Percentiles rank a stretch among this genome's conserved stretches.
These are phyloP conservation scores for Aplidium turbinatum DNA, from an alignment of 23 tunicate genomes.

Conservation along the genomic window DNA sequence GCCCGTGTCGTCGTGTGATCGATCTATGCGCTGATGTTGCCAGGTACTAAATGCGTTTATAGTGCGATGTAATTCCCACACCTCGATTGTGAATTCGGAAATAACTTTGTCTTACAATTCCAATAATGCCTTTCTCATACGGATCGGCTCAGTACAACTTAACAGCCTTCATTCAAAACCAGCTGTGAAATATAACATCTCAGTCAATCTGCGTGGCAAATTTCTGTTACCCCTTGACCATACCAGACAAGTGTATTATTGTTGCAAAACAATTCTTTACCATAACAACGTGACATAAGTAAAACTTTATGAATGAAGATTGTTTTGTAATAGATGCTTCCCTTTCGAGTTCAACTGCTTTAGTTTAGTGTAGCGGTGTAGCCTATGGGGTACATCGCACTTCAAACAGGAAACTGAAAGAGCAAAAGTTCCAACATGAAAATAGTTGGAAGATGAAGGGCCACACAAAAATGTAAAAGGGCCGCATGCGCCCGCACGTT, in stretches of 20 bases:
- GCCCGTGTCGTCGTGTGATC: no score
- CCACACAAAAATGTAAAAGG: neutral
- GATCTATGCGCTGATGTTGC: no score
- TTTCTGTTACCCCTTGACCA: conserved; percentile 1
- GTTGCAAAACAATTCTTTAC: conserved; percentile 6
- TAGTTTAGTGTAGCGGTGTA: conserved; percentile 4
- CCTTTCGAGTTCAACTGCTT: conserved; percentile 8
- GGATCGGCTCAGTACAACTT: conserved; percentile 3
- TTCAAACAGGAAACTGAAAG: conserved; percentile 7
- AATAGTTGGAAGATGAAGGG: conserved; percentile 5
- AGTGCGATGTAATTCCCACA: no score
- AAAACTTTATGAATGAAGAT: conserved; percentile 5
- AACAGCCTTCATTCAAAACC: conserved; percentile 1
- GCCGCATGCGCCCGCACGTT: neutral
- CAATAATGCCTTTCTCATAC: conserved; percentile 1
- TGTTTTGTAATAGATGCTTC: conserved; percentile 4
- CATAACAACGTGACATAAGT: conserved; percentile 1
- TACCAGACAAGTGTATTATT: conserved; percentile 7
- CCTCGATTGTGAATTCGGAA: conserved; percentile 5
- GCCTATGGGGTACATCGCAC: conserved; percentile 4
- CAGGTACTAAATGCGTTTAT: no score
- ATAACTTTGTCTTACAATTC: conserved; percentile 1
- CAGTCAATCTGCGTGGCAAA: conserved; percentile 8
- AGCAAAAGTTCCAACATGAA: conserved; percentile 4
- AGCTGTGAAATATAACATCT: neutral